Percentiles rank a stretch among this genome's conserved stretches.
These are phyloP conservation scores for Channa argus DNA, from an alignment of 2,113 vertebrate genomes.

Conservation along the genomic window DNA sequence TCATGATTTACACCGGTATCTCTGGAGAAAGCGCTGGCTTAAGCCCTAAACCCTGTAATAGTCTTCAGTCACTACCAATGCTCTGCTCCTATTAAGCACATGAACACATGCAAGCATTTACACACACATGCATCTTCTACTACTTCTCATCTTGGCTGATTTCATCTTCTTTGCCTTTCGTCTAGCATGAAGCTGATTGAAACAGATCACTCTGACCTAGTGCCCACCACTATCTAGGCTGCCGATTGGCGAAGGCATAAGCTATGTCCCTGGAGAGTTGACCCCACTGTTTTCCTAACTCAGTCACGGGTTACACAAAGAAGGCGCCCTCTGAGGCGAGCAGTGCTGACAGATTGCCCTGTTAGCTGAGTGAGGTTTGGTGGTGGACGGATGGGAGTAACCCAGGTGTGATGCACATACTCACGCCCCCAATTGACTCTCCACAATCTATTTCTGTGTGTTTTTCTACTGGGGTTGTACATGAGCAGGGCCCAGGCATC, in stretches of 20 bases:
- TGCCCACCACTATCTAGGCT: constrained; percentile 12
- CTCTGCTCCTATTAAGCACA: constrained; percentile 26
- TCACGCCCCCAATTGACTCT: constrained; percentile 29
- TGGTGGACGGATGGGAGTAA: constrained; percentile 28
- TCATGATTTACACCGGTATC: constrained; percentile 47
- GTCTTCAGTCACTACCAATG: constrained; percentile 55
- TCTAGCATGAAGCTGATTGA: constrained; percentile 56
- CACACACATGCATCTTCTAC: constrained; percentile 29
- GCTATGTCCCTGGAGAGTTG: constrained; percentile 51
- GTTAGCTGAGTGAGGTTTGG: constrained; percentile 23
- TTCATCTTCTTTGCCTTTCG: constrained; percentile 15
- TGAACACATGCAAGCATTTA: constrained; percentile 13
- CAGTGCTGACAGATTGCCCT: constrained; percentile 53
- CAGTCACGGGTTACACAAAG: constrained; percentile 69
- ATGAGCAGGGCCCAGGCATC: constrained; percentile 59
- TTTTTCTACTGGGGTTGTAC: constrained; percentile 59
- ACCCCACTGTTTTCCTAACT: constrained; percentile 61
- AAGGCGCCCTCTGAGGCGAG: constrained; percentile 46
- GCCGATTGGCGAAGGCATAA: constrained; percentile 57
- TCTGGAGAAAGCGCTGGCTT: constrained; percentile 40
- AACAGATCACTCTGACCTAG: constrained; percentile 44
- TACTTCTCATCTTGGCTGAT: constrained; percentile 16
- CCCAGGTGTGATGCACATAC: constrained; percentile 46
- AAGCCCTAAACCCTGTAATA: constrained; percentile 47
- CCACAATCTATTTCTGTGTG: constrained; percentile 48